phyloP scores from a whole-genome alignment of 1,140 invertebrate species.

The Philotrypesis tridentata region DNA sequence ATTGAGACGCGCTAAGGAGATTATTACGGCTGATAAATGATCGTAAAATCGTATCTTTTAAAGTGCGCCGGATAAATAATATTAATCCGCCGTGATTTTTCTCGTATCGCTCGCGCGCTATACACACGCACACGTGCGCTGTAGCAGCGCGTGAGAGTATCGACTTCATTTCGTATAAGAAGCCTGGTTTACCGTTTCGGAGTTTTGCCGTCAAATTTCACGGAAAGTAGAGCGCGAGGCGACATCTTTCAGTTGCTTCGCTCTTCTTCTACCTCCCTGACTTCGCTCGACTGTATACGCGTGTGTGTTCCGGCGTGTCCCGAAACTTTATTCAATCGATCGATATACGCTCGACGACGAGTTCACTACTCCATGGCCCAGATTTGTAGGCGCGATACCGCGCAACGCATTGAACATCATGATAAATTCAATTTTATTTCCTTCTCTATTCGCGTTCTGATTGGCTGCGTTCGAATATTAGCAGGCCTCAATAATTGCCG shows the following conservation, averaged over 20 bases:
- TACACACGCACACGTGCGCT: no score
- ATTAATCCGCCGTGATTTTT: not conserved
- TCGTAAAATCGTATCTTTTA: not conserved
- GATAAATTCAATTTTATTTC: no score
- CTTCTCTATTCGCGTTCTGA: no score
- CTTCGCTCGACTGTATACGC: not conserved
- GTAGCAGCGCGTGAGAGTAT: not conserved
- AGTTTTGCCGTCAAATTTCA: not conserved
- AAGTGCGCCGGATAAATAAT: not conserved
- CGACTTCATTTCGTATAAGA: not conserved
- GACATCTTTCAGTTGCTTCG: not conserved
- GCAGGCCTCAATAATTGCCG: no score
- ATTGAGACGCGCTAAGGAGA: not conserved
- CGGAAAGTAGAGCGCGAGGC: not conserved
- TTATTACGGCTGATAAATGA: not conserved
- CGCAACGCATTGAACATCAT: no score
- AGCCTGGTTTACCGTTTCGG: not conserved
- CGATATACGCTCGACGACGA: not conserved
- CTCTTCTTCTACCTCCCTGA: not conserved
- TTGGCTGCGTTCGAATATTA: no score
- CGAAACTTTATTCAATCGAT: not conserved
- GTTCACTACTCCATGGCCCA: not conserved
- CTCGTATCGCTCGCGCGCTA: no score
- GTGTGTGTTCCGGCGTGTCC: no score
- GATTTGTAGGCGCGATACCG: not conserved